Evolutionary conservation across 2,113 vertebrate species (phyloP), one percentile per base, ranked within the genome.

Genomic region (Hippocampus abdominalis): DNA sequence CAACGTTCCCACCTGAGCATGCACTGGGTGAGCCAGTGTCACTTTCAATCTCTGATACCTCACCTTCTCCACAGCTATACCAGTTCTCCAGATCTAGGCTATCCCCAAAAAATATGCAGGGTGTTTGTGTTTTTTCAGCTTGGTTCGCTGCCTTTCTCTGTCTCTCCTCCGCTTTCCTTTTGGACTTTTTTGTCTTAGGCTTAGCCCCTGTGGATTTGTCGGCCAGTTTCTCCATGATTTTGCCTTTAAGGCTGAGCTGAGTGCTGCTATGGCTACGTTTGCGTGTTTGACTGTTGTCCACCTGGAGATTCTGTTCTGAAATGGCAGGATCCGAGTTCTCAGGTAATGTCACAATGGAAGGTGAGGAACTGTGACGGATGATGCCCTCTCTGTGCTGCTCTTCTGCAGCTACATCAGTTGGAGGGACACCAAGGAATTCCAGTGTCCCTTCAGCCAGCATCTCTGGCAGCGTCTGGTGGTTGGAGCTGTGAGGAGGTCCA

Each of bases 31-130:
- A 98, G 3, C 96, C 96, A 1, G 93, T 84, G 66, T 99, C 96
- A 65, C 97, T 99, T 83, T 99, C 97, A 44, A 99, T 99, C 89
- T 99, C 97, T 3, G 97, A 99, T 66, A 99, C 96, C 75, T 99
- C 97, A 1, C 97, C 97, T 76, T 99, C 97, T 49, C 97, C 97
- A 70, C 97, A 99, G 86, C 97, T 99, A 78, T 99, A 99, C 97
- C 97, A 99, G 78, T 99, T 99, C 84, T 99, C 97, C 69, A 99
- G 92, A 84, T 99, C 97, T 72, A 99, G 91, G 75, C 96, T 98
- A 83, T 99, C 96, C 11, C 96, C 96, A 25, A 99, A 99, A 85
- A 98, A 98, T 59, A 99, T 93, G 9, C 88, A 96, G 69, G 94
- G 92, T 63, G 94, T 95, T 11, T 93, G 94, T 44, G 91, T 78